Conservation (phyloP, 1,140 invertebrate species). For the Listronotus oregonensis region DNA sequence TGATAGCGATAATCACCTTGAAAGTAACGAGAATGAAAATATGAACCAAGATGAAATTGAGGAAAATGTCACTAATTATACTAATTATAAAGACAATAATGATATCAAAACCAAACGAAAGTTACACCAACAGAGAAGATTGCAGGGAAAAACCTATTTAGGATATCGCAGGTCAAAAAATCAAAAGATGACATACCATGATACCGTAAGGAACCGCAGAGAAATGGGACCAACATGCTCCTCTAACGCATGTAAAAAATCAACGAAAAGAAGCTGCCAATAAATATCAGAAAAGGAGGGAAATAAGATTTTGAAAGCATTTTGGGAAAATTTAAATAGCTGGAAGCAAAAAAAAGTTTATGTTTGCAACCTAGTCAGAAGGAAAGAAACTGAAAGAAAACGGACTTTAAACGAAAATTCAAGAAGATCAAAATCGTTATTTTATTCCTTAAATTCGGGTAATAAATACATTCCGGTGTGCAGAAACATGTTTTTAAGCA, state of each 20-base stretch:
- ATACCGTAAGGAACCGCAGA: not conserved
- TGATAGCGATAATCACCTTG: no score
- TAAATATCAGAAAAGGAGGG: not conserved
- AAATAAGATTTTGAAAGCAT: not conserved
- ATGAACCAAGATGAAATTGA: no score
- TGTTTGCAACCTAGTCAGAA: not conserved
- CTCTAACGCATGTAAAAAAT: not conserved
- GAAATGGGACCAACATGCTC: not conserved
- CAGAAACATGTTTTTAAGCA: not conserved
- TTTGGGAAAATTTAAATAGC: conserved; percentile 6
- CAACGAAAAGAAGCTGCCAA: not conserved
- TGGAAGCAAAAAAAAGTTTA: conserved; percentile 5
- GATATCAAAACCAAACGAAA: conserved; percentile 7
- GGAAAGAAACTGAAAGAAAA: not conserved
- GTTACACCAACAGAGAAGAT: not conserved
- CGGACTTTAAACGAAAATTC: not conserved
- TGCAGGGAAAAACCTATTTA: not conserved
- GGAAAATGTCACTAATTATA: no score
- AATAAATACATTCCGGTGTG: not conserved
- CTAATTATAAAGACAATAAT: no score
- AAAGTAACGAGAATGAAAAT: no score
- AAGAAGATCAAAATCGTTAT: not conserved
- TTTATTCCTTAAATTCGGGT: not conserved
- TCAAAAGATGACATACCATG: not conserved
- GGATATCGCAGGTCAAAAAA: not conserved